Evolutionary conservation across 2,888 invertebrate species (phyloP), one percentile per base, ranked within the genome.

Genomic region (Cyclophora albipunctata): DNA sequence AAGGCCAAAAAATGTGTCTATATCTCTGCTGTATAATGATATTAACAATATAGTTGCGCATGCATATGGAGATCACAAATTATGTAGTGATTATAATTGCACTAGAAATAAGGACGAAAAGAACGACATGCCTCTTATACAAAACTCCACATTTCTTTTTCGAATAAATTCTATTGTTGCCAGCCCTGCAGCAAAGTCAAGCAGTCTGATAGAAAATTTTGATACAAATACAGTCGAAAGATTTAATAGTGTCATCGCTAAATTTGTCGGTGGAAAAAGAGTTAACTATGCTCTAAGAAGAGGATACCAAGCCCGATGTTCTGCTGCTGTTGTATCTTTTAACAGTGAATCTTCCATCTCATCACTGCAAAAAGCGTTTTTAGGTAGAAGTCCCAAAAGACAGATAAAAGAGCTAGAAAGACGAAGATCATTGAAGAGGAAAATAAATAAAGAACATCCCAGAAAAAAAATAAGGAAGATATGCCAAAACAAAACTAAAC

Each of bases 251-350:
- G 54, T 68, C 3, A 60, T 73, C 3, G 65, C 67, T 4, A 69
- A 70, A 58, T 67, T 62, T 51, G 59, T 66, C 20, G 69, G 70
- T 3, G 76, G 73, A 3, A 77, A 75, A 62, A 50, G 71, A 50
- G 62, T 69, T 5, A 73, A 77, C 55, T 68, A 62, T 56, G 43
- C 64, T 4, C 45, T 56, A 48, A 60, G 53, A 49, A 51, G 66
- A 6, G 63, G 63, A 2, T 78, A 74, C 51, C 58, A 67, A 60
- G 62, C 55, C 5, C 59, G 75, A 47, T 71, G 66, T 45, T 52
- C 62, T 5, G 68, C 67, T 7, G 67, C 76, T 4, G 68, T 61
- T 5, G 50, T 75, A 7, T 62, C 64, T 7, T 71, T 65, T 51
- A 73, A 74, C 37, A 51, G 40, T 0, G 45, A 58, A 51, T 35